These are phyloP conservation scores for Burhinus oedicnemus DNA, from an alignment of 2,113 vertebrate species.

Conservation along the genomic window DNA sequence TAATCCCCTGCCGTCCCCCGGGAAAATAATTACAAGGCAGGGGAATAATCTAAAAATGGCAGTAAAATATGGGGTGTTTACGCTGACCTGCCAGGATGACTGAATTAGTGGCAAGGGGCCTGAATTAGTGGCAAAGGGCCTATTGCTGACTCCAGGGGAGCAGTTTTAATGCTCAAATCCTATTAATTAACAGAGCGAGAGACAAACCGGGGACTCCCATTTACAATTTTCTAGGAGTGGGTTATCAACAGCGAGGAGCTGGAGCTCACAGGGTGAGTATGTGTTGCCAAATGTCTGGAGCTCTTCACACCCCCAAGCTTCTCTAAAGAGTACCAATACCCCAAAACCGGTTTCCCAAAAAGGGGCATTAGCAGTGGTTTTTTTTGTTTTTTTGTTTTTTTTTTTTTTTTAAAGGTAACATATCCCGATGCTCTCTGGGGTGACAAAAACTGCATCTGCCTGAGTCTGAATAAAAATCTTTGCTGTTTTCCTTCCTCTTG, in stretches of 20 bases:
- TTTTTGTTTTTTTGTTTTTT: background rate
- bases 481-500: background rate
- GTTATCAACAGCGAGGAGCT: background rate
- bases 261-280: background rate
- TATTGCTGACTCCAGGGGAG: background rate
- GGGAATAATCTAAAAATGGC: background rate
- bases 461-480: background rate
- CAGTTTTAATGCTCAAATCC: background rate
- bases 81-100: background rate
- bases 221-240: background rate
- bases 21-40: background rate
- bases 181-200: slow-evolving; percentile 10
- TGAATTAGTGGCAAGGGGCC: background rate
- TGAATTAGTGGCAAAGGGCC: background rate
- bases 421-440: background rate
- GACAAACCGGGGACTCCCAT: background rate
- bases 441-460: background rate
- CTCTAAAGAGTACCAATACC: background rate
- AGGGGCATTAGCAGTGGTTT: background rate
- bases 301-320: background rate
- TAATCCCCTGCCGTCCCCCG: rapidly evolving
- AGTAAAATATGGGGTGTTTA: background rate
- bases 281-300: background rate
- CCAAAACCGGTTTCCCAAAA: background rate
- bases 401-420: background rate